Evolutionary conservation across 2,888 invertebrate genomes (phyloP).

Genomic region (Melanophora roralis): DNA sequence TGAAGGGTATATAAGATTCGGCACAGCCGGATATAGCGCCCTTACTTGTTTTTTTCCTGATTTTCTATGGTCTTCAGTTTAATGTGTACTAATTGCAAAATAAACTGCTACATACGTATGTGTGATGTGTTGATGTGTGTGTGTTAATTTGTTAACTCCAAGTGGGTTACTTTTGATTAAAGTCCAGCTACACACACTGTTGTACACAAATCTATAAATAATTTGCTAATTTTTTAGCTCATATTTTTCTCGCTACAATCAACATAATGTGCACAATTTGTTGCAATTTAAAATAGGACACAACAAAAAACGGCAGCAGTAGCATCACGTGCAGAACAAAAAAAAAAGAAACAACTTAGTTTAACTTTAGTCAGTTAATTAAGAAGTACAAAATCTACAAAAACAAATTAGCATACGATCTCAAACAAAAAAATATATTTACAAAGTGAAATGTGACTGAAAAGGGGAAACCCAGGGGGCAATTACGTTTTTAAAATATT

Average conservation of each 20-base stretch:
- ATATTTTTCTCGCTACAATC: neutral
- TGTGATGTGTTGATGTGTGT: neutral
- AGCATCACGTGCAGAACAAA: neutral
- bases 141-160: neutral
- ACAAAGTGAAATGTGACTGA: neutral
- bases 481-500: neutral
- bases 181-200: constrained; percentile 13
- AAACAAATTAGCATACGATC: neutral
- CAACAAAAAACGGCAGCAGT: neutral
- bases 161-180: constrained; percentile 46
- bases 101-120: neutral
- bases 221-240: neutral
- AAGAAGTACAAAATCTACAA: neutral
- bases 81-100: constrained; percentile 13
- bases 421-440: neutral
- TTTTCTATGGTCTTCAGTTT: neutral
- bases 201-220: neutral
- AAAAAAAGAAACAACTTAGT: neutral
- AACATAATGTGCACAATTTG: constrained; percentile 7
- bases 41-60: neutral
- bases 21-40: no score
- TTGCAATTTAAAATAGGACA: neutral
- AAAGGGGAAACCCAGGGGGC: neutral
- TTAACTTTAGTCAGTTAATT: neutral
- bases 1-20: no score